Conservation (phyloP, 2,888 invertebrate genomes). For the Melieria picta region DNA sequence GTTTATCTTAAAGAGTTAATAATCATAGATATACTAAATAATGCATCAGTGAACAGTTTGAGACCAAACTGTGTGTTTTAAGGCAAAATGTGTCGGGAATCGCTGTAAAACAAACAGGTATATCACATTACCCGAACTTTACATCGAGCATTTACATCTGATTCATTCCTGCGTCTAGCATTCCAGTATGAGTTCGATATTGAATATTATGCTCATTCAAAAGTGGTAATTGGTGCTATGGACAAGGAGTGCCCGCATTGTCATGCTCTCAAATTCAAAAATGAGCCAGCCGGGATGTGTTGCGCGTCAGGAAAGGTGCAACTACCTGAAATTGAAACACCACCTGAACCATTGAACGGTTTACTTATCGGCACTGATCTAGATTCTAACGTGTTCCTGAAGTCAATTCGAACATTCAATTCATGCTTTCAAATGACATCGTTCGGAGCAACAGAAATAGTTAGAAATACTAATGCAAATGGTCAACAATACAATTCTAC, state of each 20-base stretch:
- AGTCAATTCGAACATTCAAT: no score
- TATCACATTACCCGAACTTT: no score
- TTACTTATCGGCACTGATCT: constrained; percentile 31
- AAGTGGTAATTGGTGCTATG: constrained; percentile 44
- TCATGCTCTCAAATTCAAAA: constrained; percentile 45
- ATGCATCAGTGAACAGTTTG: no score
- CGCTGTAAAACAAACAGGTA: no score
- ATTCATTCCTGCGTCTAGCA: constrained; percentile 39
- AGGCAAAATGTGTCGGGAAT: no score
- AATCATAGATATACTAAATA: no score
- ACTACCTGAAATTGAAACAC: constrained; percentile 56
- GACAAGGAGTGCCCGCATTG: constrained; percentile 19
- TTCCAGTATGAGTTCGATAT: constrained; percentile 50
- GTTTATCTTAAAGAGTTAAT: no score
- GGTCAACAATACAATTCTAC: constrained; percentile 41
- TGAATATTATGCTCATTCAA: constrained; percentile 49
- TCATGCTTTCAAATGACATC: no score
- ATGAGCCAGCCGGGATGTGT: constrained; percentile 61
- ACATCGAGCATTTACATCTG: constrained; percentile 45
- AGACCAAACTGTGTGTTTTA: no score
- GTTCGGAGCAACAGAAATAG: constrained; percentile 41
- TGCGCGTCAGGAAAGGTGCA: constrained; percentile 62
- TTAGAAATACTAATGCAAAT: constrained; percentile 30
- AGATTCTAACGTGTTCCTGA: constrained; percentile 44
- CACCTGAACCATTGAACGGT: constrained; percentile 50